Evolutionary conservation across 2,797 vertebrate genomes (phyloP).

Genomic region (Spizella passerina): DNA sequence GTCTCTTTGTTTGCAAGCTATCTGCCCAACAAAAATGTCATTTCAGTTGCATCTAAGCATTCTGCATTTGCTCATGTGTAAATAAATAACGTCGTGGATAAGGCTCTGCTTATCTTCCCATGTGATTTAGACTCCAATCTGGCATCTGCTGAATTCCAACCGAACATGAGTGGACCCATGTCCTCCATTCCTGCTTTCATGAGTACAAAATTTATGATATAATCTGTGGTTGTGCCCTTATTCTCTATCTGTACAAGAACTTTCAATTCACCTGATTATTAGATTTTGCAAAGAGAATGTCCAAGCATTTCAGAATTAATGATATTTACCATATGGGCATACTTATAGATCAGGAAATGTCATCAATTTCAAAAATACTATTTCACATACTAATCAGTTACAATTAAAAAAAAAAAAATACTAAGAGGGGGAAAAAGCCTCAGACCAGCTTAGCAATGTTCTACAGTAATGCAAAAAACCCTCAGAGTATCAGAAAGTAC

Average conservation of each 20-base stretch:
- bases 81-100: conserved; percentile 24
- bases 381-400: not conserved
- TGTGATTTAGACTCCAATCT: conserved; percentile 32
- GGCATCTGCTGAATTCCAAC: conserved; percentile 1
- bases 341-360: not conserved
- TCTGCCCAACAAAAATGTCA: conserved; percentile 43
- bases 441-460: not conserved
- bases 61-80: conserved; percentile 35
- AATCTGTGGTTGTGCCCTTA: not conserved
- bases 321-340: not conserved
- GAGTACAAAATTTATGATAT: not conserved
- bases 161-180: not conserved
- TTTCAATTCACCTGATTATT: not conserved
- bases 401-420: not conserved
- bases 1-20: conserved; percentile 32
- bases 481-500: not conserved
- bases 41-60: conserved; percentile 40
- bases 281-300: not conserved
- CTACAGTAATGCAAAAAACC: not conserved
- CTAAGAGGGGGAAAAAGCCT: accelerated
- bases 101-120: not conserved
- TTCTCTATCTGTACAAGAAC: not conserved
- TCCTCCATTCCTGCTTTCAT: not conserved
- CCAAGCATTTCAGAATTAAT: not conserved
- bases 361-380: not conserved